Evolutionary conservation across 1,140 invertebrate genomes (phyloP), one percentile per base, ranked within the genome.

Genomic region (Anastrepha obliqua): DNA sequence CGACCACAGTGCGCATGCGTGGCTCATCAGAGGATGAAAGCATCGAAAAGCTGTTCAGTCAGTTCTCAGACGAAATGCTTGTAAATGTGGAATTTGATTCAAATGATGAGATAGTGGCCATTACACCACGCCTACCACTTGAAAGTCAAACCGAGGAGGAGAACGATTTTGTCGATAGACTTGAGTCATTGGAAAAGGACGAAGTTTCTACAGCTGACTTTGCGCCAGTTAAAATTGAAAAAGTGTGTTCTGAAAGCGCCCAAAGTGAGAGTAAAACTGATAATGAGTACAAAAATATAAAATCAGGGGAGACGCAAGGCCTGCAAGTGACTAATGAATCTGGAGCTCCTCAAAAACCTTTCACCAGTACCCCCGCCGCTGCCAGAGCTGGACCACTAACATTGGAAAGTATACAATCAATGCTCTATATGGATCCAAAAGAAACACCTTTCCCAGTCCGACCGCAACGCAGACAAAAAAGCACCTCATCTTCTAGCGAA

Each of bases 21-120:
- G 92, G 92, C 13, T 91, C 91, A 39, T 92, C 92, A 9, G 92
- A 93, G 85, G 91, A 93, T 59, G 90, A 93, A 5, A 93, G 92
- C 86, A 93, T 93, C n/a, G 92, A 93, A 70, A 90, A 91, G 85
- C 88, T 93, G 0, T 92, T 93, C 39, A 90, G 89, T 5, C 87
- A 93, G 15, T 89, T 93, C 20, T 90, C 91, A 17, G 91, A 93
- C 88, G 90, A 93, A 47, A 93, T 93, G 92, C 55, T 93, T 20
- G 92, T 90, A 2, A 89, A 93, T 78, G 91, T 92, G 7, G 92
- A 93, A 17, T 93, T 93, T 47, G 91, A 93, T 89, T 91, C 91
- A 20, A 93, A 91, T 55, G 92, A 93, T 87, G 92, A 93, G 20
- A 58, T 92, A n/a, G 78, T 93, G 4, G 90, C 86, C 11, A 92